Base-by-base conservation (phyloP, 2,888 invertebrate genomes). In the Shargacucullia verbasci region DNA sequence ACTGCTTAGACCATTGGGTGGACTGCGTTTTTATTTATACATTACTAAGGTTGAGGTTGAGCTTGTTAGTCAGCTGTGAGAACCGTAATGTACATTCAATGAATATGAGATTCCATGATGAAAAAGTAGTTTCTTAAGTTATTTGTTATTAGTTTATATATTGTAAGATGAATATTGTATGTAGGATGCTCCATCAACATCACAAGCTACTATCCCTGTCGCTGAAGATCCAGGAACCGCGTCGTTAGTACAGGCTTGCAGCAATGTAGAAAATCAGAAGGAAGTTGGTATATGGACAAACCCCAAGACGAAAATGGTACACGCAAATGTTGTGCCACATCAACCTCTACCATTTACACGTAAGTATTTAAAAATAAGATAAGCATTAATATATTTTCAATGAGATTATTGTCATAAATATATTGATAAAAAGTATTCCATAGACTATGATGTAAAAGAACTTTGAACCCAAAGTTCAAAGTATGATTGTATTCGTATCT, bases 201-300 rank as follows among this genome's bases (percentile, higher is more conserved):
- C 94, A 1, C 86, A 85, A 56, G 83, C 79, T 11, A 68, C 74
- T 12, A 79, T 91, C 11, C 88, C 89, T 1, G 81, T 84, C 5
- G 79, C 81, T 4, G 92, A 92, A 46, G 85, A 89, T 33, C 88
- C 91, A 5, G 94, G 90, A 0, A 89, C 94, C 3, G 89, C 91
- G 1, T 94, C 94, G 0, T 72, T 94, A 57, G 87, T 94, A 6
- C 92, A 94, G 70, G 83, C 91, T 4, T 92, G 87, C 70, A 80
- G 85, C 54, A 91, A 92, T 78, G 82, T 90, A 39, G 94, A 94
- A 69, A 94, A 94, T 73, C 90, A 93, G 62, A 93, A 87, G 65
- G 94, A 94, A 85, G 84, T 94, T 57, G 94, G 94, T 10, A 90
- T 94, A 52, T 94, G 94, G 94, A 92, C 92, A 3, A 94, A 94